These are phyloP conservation scores for Cyclophora albipunctata DNA, from an alignment of 2,888 invertebrate genomes.

Conservation along the genomic window DNA sequence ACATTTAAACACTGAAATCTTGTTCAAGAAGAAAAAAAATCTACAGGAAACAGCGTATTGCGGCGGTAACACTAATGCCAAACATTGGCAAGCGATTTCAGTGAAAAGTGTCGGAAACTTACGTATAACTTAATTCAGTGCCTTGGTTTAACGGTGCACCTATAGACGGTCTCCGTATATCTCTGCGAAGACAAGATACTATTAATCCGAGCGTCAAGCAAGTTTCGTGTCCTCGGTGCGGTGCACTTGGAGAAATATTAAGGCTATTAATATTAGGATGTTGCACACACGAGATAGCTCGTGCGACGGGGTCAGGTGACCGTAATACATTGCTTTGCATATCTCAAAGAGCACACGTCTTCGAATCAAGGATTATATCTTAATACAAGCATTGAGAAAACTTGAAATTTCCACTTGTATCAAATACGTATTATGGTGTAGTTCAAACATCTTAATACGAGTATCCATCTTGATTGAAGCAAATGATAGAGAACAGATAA, in stretches of 20 bases:
- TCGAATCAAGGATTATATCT: slow-evolving; percentile 13
- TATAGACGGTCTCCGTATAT: slow-evolving; percentile 17
- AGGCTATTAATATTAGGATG: slow-evolving; percentile 63
- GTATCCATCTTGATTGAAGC: too few relatives aligned
- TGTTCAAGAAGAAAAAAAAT: too few relatives aligned
- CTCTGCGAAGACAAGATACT: slow-evolving; percentile 37
- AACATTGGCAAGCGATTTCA: too few relatives aligned
- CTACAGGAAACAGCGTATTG: too few relatives aligned
- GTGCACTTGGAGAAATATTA: slow-evolving; percentile 58
- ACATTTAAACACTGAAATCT: too few relatives aligned
- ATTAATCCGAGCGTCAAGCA: slow-evolving; percentile 53
- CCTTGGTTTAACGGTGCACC: too few relatives aligned
- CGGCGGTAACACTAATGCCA: too few relatives aligned
- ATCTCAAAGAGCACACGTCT: slow-evolving; percentile 21
- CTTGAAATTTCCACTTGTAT: too few relatives aligned
- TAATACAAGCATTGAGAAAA: neutral
- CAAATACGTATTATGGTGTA: too few relatives aligned
- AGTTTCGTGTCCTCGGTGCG: slow-evolving; percentile 53
- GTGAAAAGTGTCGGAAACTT: too few relatives aligned
- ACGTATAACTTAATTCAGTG: neutral
- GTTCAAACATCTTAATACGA: too few relatives aligned
- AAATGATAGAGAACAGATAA: too few relatives aligned
- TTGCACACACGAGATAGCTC: slow-evolving; percentile 58
- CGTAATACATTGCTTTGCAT: slow-evolving; percentile 41
- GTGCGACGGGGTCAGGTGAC: slow-evolving; percentile 45